Percentiles rank a stretch among this genome's conserved stretches.
Conservation (phyloP, 2,888 invertebrate species). For the Gnatocerus cornutus region DNA sequence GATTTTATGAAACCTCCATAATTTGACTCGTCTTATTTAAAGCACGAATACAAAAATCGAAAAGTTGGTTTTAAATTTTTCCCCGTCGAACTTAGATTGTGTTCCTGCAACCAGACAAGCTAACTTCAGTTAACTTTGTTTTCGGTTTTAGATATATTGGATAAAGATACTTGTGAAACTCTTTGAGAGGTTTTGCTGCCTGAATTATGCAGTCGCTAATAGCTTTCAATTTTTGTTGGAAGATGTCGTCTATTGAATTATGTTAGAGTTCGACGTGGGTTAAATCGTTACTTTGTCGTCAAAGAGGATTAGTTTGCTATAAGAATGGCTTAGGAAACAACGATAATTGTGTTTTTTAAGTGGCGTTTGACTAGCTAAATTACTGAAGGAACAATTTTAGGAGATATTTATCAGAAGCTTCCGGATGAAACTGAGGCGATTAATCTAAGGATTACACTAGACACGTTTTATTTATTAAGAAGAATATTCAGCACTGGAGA, state of each 20-base stretch:
- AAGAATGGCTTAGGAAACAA: background rate
- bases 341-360: slow-evolving; percentile 9
- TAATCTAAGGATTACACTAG: too few species aligned
- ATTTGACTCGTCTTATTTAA: too few species aligned
- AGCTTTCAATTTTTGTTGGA: slow-evolving; percentile 19
- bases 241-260: slow-evolving; percentile 6
- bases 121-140: slow-evolving; percentile 20
- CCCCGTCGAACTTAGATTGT: slow-evolving; percentile 28
- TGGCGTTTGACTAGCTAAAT: background rate
- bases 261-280: background rate
- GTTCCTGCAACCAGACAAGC: slow-evolving; percentile 12
- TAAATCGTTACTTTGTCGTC: background rate
- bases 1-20: too few species aligned
- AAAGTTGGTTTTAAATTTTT: slow-evolving; percentile 23
- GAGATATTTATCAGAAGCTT: too few species aligned
- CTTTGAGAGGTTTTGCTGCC: slow-evolving; percentile 14
- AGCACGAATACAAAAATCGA: slow-evolving; percentile 6
- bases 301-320: slow-evolving; percentile 2
- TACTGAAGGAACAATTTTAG: too few species aligned
- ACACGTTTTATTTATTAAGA: too few species aligned
- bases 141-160: slow-evolving; percentile 14
- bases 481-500: too few species aligned
- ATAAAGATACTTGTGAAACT: slow-evolving; percentile 10
- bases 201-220: slow-evolving; percentile 21
- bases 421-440: too few species aligned